Base-by-base conservation (phyloP, 2,888 invertebrate genomes). In the Dichetophora obliterata region DNA sequence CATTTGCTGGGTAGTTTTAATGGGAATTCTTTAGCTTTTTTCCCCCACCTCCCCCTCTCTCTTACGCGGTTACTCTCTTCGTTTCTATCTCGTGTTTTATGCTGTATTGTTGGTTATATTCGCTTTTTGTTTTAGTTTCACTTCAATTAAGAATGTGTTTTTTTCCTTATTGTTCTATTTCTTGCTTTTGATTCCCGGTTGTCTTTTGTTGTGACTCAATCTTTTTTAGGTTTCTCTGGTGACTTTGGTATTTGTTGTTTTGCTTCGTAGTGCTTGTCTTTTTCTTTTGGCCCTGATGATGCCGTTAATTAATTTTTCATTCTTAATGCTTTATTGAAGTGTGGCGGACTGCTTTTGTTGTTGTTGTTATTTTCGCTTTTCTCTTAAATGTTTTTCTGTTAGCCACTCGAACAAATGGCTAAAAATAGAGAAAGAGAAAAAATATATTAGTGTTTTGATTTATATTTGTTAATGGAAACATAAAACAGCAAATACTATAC, bases 241-340 rank as follows among this genome's bases (percentile, higher is more conserved):
- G 54, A n/a, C 22, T 63, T 63, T 63, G 27, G 27, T 31, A 27
- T 61, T 71, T 48, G 61, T 37, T 73, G n/a, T 74, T 68, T 61
- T 37, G 75, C 24, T 43, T 70, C 43, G n/a, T 80, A n/a, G 37
- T 78, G 75, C 77, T 79, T 76, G 19, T 54, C 11, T 54, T 54
- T n/a, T 3, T n/a, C n/a, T 8, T 54, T 54, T 54, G 54, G 9
- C 19, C 54, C 22, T 54, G 19, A 52, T 54, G n/a, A 54, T 3
- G 22, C 19, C 6, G 19, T 54, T 54, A 54, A 54, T 54, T 54
- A n/a, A 54, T 54, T 22, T 54, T 54, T 54, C 22, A 54, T n/a
- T 54, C 9, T 54, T 54, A 43, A 43, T 43, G 43, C 11, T 43
- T 59, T 22, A 27, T 59, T 59, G 57, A 22, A 24, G n/a, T 59